Conservation (phyloP, 2,888 invertebrate genomes). For the Glaucopsyche alexis region DNA sequence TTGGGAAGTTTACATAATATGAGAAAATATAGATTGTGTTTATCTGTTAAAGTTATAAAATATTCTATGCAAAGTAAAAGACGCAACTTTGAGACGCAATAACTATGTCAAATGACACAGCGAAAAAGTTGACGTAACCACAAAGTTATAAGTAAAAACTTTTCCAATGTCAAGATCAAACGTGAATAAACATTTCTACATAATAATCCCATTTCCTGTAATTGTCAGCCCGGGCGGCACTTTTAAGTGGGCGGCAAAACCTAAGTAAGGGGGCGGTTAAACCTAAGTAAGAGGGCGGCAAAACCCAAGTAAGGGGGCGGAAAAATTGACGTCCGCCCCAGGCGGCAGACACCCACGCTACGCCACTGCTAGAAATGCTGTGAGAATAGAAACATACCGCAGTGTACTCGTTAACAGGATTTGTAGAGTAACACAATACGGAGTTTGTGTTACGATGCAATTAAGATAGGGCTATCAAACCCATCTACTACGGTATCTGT, state of each 20-base stretch:
- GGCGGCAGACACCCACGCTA: no score
- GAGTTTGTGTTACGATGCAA: not conserved
- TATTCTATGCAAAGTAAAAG: not conserved
- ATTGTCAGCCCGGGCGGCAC: no score
- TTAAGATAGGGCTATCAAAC: not conserved
- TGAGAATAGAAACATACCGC: not conserved
- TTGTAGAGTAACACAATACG: not conserved
- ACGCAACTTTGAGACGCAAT: no score
- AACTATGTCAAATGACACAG: conserved; percentile 9
- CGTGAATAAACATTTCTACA: not conserved
- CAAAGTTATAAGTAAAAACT: not conserved
- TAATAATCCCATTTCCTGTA: not conserved
- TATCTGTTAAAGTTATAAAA: no score
- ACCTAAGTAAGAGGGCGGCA: no score
- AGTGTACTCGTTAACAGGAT: not conserved
- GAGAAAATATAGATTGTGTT: not conserved
- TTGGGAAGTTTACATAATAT: not conserved
- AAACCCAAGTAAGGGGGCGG: no score
- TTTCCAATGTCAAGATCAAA: not conserved
- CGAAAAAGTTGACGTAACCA: not conserved
- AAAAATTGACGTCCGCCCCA: no score
- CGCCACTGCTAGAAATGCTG: not conserved
- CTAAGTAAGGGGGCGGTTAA: no score
- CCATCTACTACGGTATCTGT: not conserved
- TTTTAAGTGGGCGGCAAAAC: no score